These are phyloP conservation scores for Periplaneta americana DNA, from an alignment of 1,140 invertebrate genomes.

Conservation along the genomic window DNA sequence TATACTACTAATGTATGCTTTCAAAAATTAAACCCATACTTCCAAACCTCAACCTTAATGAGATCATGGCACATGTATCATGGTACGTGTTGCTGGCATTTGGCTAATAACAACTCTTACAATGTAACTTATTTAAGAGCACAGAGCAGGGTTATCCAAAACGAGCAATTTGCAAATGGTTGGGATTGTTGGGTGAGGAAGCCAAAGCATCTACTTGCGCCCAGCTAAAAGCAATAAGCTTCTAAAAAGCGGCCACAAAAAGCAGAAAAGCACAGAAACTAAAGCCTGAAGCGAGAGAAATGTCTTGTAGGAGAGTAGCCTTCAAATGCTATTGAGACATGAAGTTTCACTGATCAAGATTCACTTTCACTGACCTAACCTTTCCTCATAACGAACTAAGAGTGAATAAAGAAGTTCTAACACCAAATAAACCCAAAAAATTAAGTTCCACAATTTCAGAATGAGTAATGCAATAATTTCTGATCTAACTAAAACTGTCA, in stretches of 20 bases:
- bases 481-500: background rate
- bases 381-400: slow-evolving; percentile 13
- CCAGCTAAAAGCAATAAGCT: slow-evolving; percentile 24
- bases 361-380: background rate
- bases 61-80: background rate
- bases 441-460: background rate
- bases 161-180: slow-evolving; percentile 22
- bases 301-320: slow-evolving; percentile 12
- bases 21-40: background rate
- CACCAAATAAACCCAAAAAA: background rate
- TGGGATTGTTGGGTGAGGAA: slow-evolving; percentile 14
- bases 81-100: background rate
- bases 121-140: slow-evolving; percentile 1
- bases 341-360: background rate
- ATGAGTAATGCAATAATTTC: background rate
- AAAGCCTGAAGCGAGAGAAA: slow-evolving; percentile 19
- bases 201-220: slow-evolving; percentile 26
- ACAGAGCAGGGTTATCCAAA: slow-evolving; percentile 44
- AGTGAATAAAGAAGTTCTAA: slow-evolving; percentile 29
- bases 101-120: background rate
- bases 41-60: background rate
- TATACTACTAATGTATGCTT: background rate
- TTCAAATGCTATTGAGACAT: slow-evolving; percentile 1
- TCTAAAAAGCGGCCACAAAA: slow-evolving; percentile 21
- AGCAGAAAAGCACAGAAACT: slow-evolving; percentile 18